Percentiles rank a stretch among this genome's conserved stretches.
Evolutionary conservation across 2,797 vertebrate genomes (phyloP).

Genomic region (Microhierax caerulescens): DNA sequence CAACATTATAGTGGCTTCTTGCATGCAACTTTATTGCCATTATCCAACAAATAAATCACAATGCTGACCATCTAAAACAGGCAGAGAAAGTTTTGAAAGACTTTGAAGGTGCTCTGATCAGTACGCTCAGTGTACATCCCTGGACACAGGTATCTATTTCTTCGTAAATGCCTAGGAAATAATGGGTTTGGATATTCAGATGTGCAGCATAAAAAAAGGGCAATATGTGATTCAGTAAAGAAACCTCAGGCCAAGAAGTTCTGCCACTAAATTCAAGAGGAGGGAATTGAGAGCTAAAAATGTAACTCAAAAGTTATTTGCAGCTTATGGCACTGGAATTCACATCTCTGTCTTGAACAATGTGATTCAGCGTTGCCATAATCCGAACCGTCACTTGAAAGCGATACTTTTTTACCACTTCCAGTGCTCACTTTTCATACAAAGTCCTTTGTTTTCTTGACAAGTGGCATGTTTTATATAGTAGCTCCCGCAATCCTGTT

Average conservation of each 20-base stretch:
- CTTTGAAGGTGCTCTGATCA: background rate
- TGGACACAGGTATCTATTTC: background rate
- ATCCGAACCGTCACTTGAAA: background rate
- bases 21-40: background rate
- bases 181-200: background rate
- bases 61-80: background rate
- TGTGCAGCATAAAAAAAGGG: accelerated
- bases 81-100: background rate
- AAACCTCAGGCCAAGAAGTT: background rate
- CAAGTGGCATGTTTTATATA: background rate
- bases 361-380: background rate
- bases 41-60: background rate
- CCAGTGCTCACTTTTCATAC: background rate
- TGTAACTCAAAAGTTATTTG: background rate
- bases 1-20: background rate
- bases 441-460: background rate
- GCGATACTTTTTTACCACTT: background rate
- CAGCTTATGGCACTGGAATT: background rate
- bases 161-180: background rate
- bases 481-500: background rate
- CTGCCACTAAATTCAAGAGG: background rate
- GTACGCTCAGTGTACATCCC: background rate
- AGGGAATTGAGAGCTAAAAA: background rate
- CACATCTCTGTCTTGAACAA: accelerated
- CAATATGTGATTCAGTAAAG: background rate